phyloP scores from a whole-genome alignment of 2,888 invertebrate genomes.

The Torymus tubicola region DNA sequence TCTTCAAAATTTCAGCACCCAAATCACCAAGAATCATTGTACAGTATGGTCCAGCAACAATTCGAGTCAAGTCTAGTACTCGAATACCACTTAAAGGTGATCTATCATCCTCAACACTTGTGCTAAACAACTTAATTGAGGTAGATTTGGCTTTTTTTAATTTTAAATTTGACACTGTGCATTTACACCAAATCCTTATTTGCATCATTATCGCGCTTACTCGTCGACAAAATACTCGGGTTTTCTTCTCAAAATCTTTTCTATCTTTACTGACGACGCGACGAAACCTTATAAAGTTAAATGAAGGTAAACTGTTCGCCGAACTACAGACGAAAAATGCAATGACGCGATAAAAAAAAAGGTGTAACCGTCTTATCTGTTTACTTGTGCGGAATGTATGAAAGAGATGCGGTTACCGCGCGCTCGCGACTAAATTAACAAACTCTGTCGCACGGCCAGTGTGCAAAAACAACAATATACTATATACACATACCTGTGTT shows the following conservation, averaged over 20 bases:
- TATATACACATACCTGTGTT: constrained; percentile 67
- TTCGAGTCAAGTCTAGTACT: constrained; percentile 88
- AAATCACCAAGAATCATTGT: constrained; percentile 95
- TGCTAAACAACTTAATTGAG: constrained; percentile 14
- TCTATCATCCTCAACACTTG: constrained; percentile 55
- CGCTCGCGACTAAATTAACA: constrained; percentile 14
- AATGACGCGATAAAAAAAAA: too few species aligned
- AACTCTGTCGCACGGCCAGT: not conserved
- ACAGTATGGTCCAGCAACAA: constrained; percentile 96
- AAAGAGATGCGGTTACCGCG: not conserved
- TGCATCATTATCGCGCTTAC: constrained; percentile 2
- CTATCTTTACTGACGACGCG: too few species aligned
- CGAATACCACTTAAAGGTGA: constrained; percentile 85
- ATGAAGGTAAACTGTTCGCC: too few species aligned
- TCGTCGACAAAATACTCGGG: not conserved
- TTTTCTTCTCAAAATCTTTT: too few species aligned
- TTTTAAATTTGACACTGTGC: not conserved
- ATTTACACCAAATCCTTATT: not conserved
- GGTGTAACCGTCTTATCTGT: not conserved
- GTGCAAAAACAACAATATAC: constrained; percentile 9
- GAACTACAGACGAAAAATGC: too few species aligned
- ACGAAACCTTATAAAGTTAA: too few species aligned
- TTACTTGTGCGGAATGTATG: not conserved
- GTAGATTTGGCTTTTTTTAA: not conserved
- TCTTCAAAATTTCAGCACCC: constrained; percentile 94